These are phyloP conservation scores for Eristalinus sepulchralis DNA, from an alignment of 2,888 invertebrate species.

Conservation along the genomic window DNA sequence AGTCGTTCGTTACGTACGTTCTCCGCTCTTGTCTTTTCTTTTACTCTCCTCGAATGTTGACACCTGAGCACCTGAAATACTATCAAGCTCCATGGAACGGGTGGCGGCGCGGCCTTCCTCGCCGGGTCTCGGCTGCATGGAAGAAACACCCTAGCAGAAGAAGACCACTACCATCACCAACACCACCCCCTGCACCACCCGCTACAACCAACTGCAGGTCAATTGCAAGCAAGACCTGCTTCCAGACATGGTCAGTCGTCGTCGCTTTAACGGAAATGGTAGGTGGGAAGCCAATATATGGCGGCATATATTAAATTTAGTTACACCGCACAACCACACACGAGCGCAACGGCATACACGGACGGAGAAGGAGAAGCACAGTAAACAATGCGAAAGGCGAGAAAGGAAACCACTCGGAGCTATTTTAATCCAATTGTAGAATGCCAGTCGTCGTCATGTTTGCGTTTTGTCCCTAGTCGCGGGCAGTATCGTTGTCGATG, in stretches of 20 bases:
- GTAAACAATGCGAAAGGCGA: slow-evolving; percentile 58
- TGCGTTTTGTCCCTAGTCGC: slow-evolving; percentile 34
- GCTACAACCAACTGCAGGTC: slow-evolving; percentile 61
- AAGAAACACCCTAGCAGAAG: slow-evolving; percentile 30
- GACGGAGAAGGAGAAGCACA: slow-evolving; percentile 24
- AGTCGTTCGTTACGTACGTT: slow-evolving; percentile 16
- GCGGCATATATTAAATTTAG: slow-evolving; percentile 60
- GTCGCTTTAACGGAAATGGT: slow-evolving; percentile 53
- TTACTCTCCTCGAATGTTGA: slow-evolving; percentile 17
- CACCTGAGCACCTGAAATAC: slow-evolving; percentile 55
- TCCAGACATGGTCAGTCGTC: slow-evolving; percentile 56
- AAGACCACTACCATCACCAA: slow-evolving; percentile 35
- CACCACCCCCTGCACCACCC: slow-evolving; percentile 3
- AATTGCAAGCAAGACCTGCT: slow-evolving; percentile 70
- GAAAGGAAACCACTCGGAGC: slow-evolving; percentile 63
- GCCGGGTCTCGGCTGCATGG: background rate
- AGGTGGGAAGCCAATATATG: slow-evolving; percentile 70
- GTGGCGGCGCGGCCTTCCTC: background rate
- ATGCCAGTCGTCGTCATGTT: slow-evolving; percentile 65
- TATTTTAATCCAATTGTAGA: slow-evolving; percentile 71
- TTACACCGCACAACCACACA: slow-evolving; percentile 6
- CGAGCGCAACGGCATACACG: background rate
- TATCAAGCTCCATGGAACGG: slow-evolving; percentile 15
- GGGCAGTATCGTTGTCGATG: slow-evolving; percentile 48
- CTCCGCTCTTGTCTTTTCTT: background rate